Evolutionary conservation across 1,140 invertebrate species (phyloP), one percentile per base, ranked within the genome.

Genomic region (Sitodiplosis mosellana): DNA sequence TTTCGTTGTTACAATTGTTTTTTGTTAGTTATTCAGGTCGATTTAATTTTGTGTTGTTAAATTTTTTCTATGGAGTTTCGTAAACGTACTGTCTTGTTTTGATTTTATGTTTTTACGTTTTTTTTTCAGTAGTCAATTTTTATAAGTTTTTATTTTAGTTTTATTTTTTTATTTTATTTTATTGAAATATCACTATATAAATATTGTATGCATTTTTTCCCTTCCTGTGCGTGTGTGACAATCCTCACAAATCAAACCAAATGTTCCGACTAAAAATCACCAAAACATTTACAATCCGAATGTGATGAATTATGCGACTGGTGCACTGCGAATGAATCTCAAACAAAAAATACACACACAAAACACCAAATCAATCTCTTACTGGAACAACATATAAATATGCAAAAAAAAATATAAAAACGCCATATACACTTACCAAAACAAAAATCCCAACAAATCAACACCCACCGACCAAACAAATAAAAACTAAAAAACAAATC

Each of bases 51-150:
- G 27, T 27, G 27, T 27, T 27, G 10, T 27, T 19, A 40, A 40
- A 40, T 15, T 19, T 17, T 40, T 19, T 40, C 18, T 17, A 17
- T 40, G 4, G n/a, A 40, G n/a, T 40, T 40, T 17, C n/a, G n/a
- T 40, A 40, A 17, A 17, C 18, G n/a, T 40, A 17, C 18, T 15
- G 18, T 15, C 34, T 21, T 46, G 48, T 42, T 51, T 43, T 56
- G 54, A n/a, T 49, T 44, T 17, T 41, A 33, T 55, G 53, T 40
- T 48, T 50, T 38, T 55, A 55, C 51, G 20, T 19, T 27, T 46
- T 46, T 48, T 56, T 46, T 56, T 56, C 50, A 51, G 55, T 21
- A 44, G 14, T n/a, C 8, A 42, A 7, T 42, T n/a, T n/a, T n/a
- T n/a, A 27, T 27, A 27, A 27, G 27, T 27, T 27, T 27, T 27